Conservation (phyloP, 2,113 vertebrate species). For the Chaetops frenatus region DNA sequence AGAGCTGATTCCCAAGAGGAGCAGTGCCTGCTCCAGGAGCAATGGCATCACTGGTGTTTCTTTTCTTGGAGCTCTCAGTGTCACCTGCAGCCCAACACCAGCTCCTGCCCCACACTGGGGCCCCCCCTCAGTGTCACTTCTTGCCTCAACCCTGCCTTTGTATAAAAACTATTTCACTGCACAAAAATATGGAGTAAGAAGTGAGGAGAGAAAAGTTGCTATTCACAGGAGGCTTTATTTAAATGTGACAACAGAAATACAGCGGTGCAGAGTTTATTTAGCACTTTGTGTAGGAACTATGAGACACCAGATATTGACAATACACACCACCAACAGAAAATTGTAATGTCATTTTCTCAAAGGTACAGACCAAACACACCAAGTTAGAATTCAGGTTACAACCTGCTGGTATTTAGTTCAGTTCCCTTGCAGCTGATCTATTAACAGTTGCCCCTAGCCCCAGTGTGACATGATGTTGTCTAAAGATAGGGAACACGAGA, state of each 20-base stretch:
- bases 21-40: neutral
- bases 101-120: accelerated
- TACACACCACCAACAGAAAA: neutral
- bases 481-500: neutral
- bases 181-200: neutral
- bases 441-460: neutral
- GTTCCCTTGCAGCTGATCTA: slow-evolving; percentile 16
- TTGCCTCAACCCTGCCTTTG: neutral
- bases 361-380: neutral
- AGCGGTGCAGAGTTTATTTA: neutral
- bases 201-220: neutral
- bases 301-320: neutral
- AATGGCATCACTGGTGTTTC: accelerated
- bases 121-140: neutral
- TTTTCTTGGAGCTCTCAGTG: neutral
- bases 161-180: neutral
- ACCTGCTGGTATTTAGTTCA: slow-evolving; percentile 31
- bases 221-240: neutral
- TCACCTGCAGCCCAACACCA: neutral
- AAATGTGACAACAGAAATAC: neutral
- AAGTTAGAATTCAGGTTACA: slow-evolving; percentile 10
- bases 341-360: neutral
- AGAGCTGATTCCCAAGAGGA: neutral
- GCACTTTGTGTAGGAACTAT: neutral
- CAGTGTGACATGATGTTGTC: neutral